These are phyloP conservation scores for Zoanthus solanderi DNA, from an alignment of 92 coral and sea anemone species.

Conservation along the genomic window DNA sequence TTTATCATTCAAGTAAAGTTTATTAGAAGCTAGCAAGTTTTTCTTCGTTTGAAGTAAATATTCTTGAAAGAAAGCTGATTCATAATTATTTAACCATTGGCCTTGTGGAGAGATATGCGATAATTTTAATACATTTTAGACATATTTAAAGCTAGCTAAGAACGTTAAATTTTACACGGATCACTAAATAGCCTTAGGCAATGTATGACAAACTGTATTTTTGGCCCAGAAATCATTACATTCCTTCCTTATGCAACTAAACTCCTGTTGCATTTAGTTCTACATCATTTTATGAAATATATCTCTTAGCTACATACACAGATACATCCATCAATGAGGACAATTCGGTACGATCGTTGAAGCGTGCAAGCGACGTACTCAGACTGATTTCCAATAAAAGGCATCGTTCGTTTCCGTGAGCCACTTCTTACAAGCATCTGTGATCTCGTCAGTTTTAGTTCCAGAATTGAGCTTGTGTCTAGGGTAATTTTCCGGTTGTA, in stretches of 20 bases:
- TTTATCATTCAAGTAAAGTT: too few relatives aligned
- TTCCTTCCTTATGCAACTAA: not conserved
- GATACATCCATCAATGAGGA: too few relatives aligned
- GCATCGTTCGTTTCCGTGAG: conserved; percentile 34
- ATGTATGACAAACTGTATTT: not conserved
- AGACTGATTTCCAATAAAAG: conserved; percentile 35
- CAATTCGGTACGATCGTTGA: too few relatives aligned
- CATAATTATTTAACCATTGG: too few relatives aligned
- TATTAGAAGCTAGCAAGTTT: too few relatives aligned
- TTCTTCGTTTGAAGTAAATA: too few relatives aligned
- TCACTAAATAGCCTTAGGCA: not conserved
- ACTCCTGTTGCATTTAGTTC: not conserved
- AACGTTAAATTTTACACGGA: not conserved
- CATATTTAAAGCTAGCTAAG: not conserved
- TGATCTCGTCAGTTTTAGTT: not conserved
- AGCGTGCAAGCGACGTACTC: not conserved
- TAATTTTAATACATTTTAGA: not conserved
- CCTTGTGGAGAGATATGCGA: too few relatives aligned
- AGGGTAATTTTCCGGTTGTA: not conserved
- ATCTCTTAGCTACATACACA: not conserved
- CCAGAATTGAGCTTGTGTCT: not conserved
- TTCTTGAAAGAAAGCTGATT: too few relatives aligned
- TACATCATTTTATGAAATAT: not conserved
- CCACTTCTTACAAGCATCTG: conserved; percentile 26
- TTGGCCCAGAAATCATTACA: not conserved